Evolutionary conservation across 2,113 vertebrate genomes (phyloP).

Genomic region (Copsychus sechellarum): DNA sequence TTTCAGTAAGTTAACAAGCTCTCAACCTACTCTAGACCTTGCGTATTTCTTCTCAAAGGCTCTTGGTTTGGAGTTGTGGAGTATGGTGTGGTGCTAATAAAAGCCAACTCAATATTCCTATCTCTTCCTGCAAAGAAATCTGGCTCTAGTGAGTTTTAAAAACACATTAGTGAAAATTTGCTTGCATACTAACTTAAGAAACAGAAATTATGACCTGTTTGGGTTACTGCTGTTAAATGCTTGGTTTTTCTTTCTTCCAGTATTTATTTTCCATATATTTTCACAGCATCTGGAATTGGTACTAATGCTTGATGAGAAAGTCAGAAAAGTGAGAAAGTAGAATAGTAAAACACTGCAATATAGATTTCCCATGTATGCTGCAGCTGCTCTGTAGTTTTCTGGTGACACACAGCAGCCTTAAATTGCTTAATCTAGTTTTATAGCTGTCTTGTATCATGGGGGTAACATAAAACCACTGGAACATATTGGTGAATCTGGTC

Average conservation of each 20-base stretch:
- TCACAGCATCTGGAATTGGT: not conserved
- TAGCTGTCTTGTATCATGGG: not conserved
- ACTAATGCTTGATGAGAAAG: not conserved
- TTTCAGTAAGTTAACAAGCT: not conserved
- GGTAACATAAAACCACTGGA: not conserved
- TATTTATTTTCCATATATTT: not conserved
- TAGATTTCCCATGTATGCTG: not conserved
- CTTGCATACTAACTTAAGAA: not conserved
- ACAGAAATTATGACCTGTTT: not conserved
- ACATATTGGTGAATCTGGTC: not conserved
- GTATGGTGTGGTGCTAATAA: conserved; percentile 27
- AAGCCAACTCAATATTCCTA: not conserved
- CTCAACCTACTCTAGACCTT: not conserved
- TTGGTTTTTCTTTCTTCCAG: not conserved
- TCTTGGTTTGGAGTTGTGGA: not conserved
- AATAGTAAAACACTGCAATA: not conserved
- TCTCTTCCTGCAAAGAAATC: not conserved
- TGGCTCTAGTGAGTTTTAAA: not conserved
- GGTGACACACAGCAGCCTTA: not conserved
- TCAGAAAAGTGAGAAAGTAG: conserved; percentile 4
- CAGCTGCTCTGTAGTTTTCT: not conserved
- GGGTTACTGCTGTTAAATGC: not conserved
- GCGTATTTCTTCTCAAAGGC: not conserved
- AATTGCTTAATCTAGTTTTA: conserved; percentile 34
- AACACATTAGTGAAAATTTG: not conserved